Evolutionary conservation across 1,140 invertebrate species (phyloP), one percentile per base, ranked within the genome.

Genomic region (Meloidogyne floridensis): DNA sequence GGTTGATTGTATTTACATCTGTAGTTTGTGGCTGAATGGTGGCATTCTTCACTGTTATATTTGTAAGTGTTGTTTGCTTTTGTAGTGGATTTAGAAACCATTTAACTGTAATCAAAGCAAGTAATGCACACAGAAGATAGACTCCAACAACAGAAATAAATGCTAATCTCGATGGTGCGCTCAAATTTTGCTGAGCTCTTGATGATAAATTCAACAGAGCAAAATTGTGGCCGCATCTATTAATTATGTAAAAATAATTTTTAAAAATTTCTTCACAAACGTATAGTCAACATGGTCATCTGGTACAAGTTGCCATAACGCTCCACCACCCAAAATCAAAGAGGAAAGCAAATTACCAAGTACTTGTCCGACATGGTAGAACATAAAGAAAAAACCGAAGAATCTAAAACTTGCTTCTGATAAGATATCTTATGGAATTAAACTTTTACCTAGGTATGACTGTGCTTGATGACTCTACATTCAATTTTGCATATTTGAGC

Each of bases 321-420:
- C 80, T 32, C 81, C 70, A 90, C 93, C 93, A n/a, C 59, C 59
- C 90, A 95, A 94, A 6, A 92, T 94, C 85, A 95, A 92, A 75
- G 95, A 97, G n/a, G 96, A 97, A 85, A 98, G 95, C 54, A 98
- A 92, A 91, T 98, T 98, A 88, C 96, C 96, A 95, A 95, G 95
- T 9, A 97, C 93, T 91, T 96, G 95, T 80, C 96, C 94, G 0
- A 94, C 95, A 89, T 98, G 96, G 93, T 96, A 98, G 80, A 96
- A 93, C 82, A 98, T 93, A 92, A 98, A 98, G 93, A 98, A 98
- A 92, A 97, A 95, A 42, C 96, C 96, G 91, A 98, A 98, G 93
- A 98, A 89, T 85, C 95, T 79, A 18, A 18, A 79, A 71, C 11
- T 70, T 65, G 9, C 10, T 11, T 43, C 8, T 71, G 4, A 15